phyloP scores from a whole-genome alignment of 2,888 invertebrate genomes.

The Ommatoiulus sabulosus region DNA sequence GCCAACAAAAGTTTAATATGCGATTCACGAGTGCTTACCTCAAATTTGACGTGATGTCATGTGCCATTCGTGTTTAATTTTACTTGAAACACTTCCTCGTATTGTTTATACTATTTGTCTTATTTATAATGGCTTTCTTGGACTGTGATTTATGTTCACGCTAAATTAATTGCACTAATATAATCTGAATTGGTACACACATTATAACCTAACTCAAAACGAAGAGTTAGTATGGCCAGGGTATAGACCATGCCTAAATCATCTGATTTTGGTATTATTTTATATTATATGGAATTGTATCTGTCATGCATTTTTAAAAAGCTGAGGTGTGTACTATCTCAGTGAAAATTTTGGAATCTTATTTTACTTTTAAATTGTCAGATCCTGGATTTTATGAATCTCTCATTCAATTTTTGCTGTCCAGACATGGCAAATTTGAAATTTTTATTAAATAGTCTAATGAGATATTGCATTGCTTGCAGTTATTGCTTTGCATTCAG shows the following conservation, averaged over 20 bases:
- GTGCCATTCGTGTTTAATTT: conserved; percentile 43
- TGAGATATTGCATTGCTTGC: too few species aligned
- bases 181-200: background rate
- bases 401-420: background rate
- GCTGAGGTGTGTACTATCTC: background rate
- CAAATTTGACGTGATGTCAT: background rate
- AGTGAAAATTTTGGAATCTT: background rate
- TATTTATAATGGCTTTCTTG: conserved; percentile 9
- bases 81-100: background rate
- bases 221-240: background rate
- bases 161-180: background rate
- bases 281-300: background rate
- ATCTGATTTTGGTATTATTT: background rate
- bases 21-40: conserved; percentile 27
- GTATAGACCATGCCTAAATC: background rate
- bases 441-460: background rate
- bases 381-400: background rate
- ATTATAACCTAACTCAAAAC: background rate
- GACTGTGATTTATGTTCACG: conserved; percentile 34
- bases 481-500: too few species aligned
- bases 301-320: background rate
- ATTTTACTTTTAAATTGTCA: background rate
- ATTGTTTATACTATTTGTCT: background rate
- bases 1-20: conserved; percentile 19
- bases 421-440: background rate